These are phyloP conservation scores for Siniperca knerii DNA, from an alignment of 2,113 vertebrate genomes.

Conservation along the genomic window DNA sequence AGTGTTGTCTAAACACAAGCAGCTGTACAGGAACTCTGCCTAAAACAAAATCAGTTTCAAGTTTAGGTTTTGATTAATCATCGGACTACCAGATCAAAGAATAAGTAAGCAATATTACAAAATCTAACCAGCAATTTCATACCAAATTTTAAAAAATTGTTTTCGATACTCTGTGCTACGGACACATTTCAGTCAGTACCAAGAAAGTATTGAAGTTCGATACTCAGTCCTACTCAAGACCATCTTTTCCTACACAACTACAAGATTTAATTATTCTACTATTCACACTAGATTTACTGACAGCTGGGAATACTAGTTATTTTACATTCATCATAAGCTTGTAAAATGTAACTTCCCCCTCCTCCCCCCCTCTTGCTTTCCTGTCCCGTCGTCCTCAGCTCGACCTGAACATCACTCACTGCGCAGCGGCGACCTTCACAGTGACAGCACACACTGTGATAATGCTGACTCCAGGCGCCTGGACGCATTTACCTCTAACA, in stretches of 20 bases:
- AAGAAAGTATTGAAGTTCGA: not conserved
- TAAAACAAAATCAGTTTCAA: not conserved
- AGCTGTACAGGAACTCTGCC: not conserved
- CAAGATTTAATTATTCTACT: not conserved
- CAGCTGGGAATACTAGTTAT: not conserved
- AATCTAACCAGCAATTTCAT: not conserved
- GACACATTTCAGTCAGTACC: too few species aligned
- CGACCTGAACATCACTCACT: not conserved
- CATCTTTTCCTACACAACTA: not conserved
- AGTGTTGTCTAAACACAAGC: not conserved
- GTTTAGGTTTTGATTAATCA: not conserved
- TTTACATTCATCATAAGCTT: not conserved
- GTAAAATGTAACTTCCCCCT: not conserved
- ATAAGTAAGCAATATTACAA: not conserved
- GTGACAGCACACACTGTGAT: not conserved
- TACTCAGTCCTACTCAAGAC: not conserved
- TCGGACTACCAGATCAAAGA: not conserved
- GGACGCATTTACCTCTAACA: not conserved
- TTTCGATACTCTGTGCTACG: too few species aligned
- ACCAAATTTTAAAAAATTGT: not conserved
- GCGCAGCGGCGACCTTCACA: not conserved
- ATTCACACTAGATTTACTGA: not conserved
- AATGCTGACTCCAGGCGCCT: not conserved
- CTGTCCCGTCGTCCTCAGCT: not conserved
- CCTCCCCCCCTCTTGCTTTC: not conserved